A percentile compares a stretch with the other conserved stretches of the same genome.
Evolutionary conservation across 1,140 invertebrate genomes (phyloP).

Genomic region (Harpegnathos saltator): DNA sequence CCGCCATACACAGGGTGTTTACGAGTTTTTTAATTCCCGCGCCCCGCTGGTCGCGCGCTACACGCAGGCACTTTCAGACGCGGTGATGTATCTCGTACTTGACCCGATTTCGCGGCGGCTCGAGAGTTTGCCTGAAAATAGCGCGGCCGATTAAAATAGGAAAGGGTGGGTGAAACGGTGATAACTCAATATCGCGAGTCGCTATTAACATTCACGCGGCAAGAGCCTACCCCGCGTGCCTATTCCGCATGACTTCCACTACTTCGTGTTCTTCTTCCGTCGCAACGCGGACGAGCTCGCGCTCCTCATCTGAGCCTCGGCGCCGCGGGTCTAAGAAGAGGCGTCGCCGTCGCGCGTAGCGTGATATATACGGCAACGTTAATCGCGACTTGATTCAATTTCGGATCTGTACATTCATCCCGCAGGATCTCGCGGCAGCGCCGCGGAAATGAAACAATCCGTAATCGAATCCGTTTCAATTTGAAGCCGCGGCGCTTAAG

Average conservation of each 20-base stretch:
- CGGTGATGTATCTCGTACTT: constrained; percentile 49
- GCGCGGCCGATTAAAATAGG: constrained; percentile 46
- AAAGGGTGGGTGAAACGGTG: background rate
- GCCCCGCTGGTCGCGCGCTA: background rate
- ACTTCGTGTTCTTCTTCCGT: no score
- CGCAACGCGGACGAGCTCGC: no score
- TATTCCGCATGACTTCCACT: no score
- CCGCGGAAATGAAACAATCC: background rate
- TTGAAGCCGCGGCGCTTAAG: background rate
- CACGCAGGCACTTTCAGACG: constrained; percentile 8
- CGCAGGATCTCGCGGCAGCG: background rate
- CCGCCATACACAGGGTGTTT: background rate
- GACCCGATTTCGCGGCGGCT: constrained; percentile 40
- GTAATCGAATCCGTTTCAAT: background rate
- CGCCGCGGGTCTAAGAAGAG: background rate
- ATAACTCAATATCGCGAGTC: constrained; percentile 36
- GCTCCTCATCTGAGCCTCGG: no score
- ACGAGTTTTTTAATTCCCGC: constrained; percentile 37
- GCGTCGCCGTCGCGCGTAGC: background rate
- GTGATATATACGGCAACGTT: background rate
- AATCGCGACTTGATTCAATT: constrained; percentile 9
- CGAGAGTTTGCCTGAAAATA: constrained; percentile 45
- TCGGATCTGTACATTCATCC: background rate
- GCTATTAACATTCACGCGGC: constrained; percentile 9
- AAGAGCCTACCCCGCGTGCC: no score